Evolutionary conservation across 2,113 vertebrate genomes (phyloP).

Genomic region (Cairina moschata): DNA sequence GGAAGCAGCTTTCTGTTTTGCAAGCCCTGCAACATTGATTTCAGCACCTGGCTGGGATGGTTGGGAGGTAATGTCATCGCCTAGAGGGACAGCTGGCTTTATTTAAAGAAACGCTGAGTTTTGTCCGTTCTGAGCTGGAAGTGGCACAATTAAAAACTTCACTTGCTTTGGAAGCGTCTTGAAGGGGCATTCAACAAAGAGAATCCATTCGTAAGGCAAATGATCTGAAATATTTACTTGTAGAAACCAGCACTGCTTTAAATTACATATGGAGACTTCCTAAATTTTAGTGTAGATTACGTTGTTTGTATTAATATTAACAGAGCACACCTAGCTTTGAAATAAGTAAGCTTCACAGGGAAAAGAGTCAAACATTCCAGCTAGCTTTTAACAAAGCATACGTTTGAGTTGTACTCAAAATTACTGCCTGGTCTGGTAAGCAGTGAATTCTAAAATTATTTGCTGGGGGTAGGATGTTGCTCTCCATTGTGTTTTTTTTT

Average conservation of each 20-base stretch:
- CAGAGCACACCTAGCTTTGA: neutral
- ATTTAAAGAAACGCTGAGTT: neutral
- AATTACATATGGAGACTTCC: neutral
- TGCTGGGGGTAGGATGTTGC: neutral
- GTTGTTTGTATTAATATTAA: neutral
- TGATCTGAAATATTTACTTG: neutral
- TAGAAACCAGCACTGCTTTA: neutral
- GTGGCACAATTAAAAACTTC: neutral
- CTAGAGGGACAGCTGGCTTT: neutral
- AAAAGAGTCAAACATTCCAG: neutral
- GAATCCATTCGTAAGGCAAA: neutral
- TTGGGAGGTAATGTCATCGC: neutral
- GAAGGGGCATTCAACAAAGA: neutral
- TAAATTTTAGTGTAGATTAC: neutral
- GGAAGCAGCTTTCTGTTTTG: slow-evolving; percentile 41
- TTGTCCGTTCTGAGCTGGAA: neutral
- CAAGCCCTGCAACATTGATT: slow-evolving; percentile 15
- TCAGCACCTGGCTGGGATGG: slow-evolving; percentile 10
- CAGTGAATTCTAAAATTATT: neutral
- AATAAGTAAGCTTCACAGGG: neutral
- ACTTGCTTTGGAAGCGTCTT: neutral
- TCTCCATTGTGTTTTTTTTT: neutral
- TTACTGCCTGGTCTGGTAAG: neutral
- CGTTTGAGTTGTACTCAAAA: neutral
- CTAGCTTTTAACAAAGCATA: neutral